Conservation (phyloP, 2,888 invertebrate genomes). For the Orthosia gracilis region DNA sequence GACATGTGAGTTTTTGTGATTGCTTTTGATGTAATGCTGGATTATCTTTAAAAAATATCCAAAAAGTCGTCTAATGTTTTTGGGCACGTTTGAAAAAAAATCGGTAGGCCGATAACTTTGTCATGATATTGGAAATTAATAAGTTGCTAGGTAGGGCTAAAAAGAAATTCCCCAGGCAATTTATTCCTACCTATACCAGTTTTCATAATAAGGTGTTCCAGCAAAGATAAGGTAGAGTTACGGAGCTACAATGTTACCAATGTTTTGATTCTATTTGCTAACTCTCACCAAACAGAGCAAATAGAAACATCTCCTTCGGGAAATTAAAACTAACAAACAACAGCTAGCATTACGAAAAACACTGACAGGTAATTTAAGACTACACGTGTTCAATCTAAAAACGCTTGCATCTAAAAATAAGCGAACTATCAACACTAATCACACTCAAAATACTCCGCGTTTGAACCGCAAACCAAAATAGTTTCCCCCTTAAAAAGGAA, state of each 20-base stretch:
- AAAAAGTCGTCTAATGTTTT: not conserved
- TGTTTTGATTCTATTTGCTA: constrained; percentile 14
- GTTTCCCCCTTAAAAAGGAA: constrained; percentile 67
- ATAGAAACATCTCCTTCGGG: constrained; percentile 39
- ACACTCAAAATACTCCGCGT: constrained; percentile 63
- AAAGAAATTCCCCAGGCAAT: not conserved
- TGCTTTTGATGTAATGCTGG: not conserved
- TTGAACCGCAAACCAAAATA: constrained; percentile 69
- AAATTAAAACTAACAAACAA: constrained; percentile 60
- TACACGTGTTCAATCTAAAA: constrained; percentile 70
- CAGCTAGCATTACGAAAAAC: constrained; percentile 63
- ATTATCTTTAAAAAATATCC: not conserved
- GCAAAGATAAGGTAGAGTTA: not conserved
- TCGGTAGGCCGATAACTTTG: no score
- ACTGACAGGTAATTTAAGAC: constrained; percentile 65
- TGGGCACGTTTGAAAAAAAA: not conserved
- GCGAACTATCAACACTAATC: constrained; percentile 63
- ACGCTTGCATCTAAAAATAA: constrained; percentile 67
- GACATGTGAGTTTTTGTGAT: constrained; percentile 23
- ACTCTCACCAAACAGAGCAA: constrained; percentile 18
- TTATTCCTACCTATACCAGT: not conserved
- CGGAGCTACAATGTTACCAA: not conserved
- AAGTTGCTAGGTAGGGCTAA: not conserved
- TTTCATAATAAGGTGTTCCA: not conserved
- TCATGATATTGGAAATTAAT: not conserved